A percentile compares a stretch with the other conserved stretches of the same genome.
Evolutionary conservation across 2,113 vertebrate species (phyloP).

Genomic region (Scatophagus argus): DNA sequence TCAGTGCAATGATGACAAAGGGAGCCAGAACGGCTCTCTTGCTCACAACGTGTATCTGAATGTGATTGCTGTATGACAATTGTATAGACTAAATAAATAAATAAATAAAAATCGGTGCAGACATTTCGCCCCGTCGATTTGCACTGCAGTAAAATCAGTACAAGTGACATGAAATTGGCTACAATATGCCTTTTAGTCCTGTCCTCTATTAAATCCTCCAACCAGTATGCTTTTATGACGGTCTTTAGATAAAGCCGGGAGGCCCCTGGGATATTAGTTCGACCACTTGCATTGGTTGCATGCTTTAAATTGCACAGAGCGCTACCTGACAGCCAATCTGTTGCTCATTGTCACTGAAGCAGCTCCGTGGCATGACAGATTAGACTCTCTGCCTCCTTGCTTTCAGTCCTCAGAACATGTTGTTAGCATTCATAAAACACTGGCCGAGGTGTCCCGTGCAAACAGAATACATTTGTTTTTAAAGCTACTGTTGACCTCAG

Average conservation of each 20-base stretch:
- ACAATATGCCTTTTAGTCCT: background rate
- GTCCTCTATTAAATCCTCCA: background rate
- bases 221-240: constrained; percentile 4
- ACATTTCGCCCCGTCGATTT: too few relatives aligned
- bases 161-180: background rate
- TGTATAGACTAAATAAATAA: too few relatives aligned
- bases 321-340: constrained; percentile 38
- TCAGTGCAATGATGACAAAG: too few relatives aligned
- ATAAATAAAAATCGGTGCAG: too few relatives aligned
- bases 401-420: constrained; percentile 3
- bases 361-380: constrained; percentile 9
- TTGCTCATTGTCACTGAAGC: constrained; percentile 35
- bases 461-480: background rate
- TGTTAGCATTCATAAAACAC: constrained; percentile 1
- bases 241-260: background rate
- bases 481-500: background rate
- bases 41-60: too few relatives aligned
- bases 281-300: constrained; percentile 26
- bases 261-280: constrained; percentile 12
- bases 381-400: background rate
- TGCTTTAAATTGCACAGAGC: constrained; percentile 30
- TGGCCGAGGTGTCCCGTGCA: background rate
- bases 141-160: too few relatives aligned
- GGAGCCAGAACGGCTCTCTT: too few relatives aligned
- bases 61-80: too few relatives aligned